Evolutionary conservation across 1,140 invertebrate species (phyloP).

Genomic region (Anagrus nilaparvatae): DNA sequence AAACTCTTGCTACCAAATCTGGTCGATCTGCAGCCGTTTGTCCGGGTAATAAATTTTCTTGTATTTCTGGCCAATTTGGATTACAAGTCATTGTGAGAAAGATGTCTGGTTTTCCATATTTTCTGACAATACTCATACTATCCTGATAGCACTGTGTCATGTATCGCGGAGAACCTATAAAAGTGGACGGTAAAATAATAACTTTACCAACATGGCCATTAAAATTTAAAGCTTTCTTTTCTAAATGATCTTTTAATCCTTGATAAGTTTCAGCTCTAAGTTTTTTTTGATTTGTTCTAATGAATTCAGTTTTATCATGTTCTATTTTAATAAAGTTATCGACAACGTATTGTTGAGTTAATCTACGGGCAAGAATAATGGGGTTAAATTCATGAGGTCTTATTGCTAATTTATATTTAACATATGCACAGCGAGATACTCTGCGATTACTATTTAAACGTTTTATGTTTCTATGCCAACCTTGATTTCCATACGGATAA

Average conservation of each 20-base stretch:
- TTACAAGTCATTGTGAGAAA: conserved; percentile 8
- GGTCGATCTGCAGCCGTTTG: conserved; percentile 26
- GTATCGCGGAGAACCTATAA: background rate
- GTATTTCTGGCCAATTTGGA: conserved; percentile 34
- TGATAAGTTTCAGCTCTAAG: conserved; percentile 3
- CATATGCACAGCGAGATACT: conserved; percentile 8
- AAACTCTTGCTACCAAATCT: conserved; percentile 36
- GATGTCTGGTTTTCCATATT: background rate
- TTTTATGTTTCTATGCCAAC: conserved; percentile 12
- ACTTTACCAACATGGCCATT: conserved; percentile 7
- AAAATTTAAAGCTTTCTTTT: background rate
- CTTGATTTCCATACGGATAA: conserved; percentile 12
- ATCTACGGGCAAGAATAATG: background rate
- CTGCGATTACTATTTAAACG: conserved; percentile 3
- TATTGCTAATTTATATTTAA: conserved; percentile 4
- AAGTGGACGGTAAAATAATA: conserved; percentile 9
- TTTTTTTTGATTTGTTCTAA: conserved; percentile 6
- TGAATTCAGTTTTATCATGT: conserved; percentile 3
- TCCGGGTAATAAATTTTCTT: conserved; percentile 19
- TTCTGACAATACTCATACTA: background rate
- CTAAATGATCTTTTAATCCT: conserved; percentile 2
- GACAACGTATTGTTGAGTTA: conserved; percentile 10
- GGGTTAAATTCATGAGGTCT: conserved; percentile 1
- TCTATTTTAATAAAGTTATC: conserved; percentile 6
- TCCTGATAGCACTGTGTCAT: background rate